A percentile compares a stretch with the other conserved stretches of the same genome.
Evolutionary conservation across 2,113 vertebrate species (phyloP).

Genomic region (Tenrec ecaudatus): DNA sequence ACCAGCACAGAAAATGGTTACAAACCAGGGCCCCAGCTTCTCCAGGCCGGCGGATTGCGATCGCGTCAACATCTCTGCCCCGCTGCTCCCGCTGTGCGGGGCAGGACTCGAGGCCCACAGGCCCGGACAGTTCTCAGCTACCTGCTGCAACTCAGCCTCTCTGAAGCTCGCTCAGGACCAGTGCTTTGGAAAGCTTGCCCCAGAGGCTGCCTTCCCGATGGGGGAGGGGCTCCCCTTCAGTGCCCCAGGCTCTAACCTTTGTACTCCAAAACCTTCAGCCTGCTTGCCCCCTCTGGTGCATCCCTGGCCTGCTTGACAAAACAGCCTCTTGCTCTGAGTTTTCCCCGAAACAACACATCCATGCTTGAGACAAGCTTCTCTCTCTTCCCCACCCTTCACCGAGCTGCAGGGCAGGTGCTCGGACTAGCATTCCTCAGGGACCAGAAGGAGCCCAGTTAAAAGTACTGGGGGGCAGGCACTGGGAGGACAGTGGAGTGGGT

Average conservation of each 20-base stretch:
- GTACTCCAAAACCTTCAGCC: not conserved
- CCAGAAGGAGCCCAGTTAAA: not conserved
- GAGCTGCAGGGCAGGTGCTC: not conserved
- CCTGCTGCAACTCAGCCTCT: not conserved
- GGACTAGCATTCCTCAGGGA: not conserved
- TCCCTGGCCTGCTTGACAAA: not conserved
- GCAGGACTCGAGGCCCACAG: not conserved
- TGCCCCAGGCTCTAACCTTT: not conserved
- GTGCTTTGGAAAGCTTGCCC: not conserved
- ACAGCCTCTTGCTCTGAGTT: not conserved
- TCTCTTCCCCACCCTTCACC: not conserved
- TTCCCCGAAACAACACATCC: constrained; percentile 41
- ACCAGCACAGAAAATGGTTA: constrained; percentile 58
- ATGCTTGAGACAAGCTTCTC: not conserved
- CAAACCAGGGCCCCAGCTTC: constrained; percentile 61
- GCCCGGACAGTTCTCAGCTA: not conserved
- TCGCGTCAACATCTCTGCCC: not conserved
- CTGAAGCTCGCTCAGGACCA: not conserved
- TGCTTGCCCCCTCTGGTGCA: not conserved
- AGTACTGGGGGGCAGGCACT: not conserved
- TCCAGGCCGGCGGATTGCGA: not conserved
- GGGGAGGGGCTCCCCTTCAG: not conserved
- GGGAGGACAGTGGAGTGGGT: not conserved
- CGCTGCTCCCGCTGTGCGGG: not conserved
- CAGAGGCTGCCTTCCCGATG: not conserved